These are phyloP conservation scores for Sarcophaga bullata DNA, from an alignment of 1,140 invertebrate species.

Conservation along the genomic window DNA sequence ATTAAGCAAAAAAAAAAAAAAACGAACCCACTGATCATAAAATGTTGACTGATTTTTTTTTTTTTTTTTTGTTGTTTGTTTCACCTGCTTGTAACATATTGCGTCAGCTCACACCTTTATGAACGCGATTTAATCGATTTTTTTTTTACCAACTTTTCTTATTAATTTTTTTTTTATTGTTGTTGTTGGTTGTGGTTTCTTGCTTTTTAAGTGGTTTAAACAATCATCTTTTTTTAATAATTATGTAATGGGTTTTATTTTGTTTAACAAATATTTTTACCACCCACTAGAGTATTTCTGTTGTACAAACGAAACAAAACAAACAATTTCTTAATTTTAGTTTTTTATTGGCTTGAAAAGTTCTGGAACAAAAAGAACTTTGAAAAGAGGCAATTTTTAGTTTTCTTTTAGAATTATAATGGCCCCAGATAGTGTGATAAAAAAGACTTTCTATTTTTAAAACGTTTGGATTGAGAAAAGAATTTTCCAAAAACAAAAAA, in stretches of 20 bases:
- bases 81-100: neutral
- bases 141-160: neutral
- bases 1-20: neutral
- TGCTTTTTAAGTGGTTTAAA: no score
- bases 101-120: slow-evolving; percentile 14
- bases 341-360: neutral
- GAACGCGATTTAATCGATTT: neutral
- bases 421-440: no score
- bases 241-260: neutral
- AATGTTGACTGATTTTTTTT: no score
- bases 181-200: neutral
- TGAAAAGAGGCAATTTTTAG: no score
- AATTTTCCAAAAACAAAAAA: no score
- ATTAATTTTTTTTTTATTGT: neutral
- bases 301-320: neutral
- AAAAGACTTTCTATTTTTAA: no score
- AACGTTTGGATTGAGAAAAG: no score
- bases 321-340: neutral
- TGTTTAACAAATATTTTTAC: neutral
- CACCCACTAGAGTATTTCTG: neutral
- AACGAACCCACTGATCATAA: no score
- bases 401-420: no score
- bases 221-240: neutral
- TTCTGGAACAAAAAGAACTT: neutral
- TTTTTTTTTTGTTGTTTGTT: no score